Evolutionary conservation across 2,888 invertebrate genomes (phyloP).

Genomic region (Nomada goodeniana): DNA sequence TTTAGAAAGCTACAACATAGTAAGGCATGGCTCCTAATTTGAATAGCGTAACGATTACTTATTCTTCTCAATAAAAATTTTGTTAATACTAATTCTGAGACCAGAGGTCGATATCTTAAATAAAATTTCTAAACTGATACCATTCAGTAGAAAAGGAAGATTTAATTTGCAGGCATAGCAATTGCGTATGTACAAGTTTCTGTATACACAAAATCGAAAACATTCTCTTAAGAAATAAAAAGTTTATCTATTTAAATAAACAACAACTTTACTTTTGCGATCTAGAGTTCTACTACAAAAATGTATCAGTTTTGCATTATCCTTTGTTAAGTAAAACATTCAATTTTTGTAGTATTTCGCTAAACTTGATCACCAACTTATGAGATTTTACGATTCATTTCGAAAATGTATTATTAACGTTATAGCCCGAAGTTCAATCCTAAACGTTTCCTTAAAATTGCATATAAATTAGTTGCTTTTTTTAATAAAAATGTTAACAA

Average conservation of each 20-base stretch:
- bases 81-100: neutral
- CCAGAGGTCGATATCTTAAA: neutral
- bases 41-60: neutral
- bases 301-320: neutral
- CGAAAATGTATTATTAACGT: neutral
- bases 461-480: neutral
- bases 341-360: slow-evolving; percentile 10
- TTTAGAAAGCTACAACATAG: no score
- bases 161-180: slow-evolving; percentile 1
- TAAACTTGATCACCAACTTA: neutral
- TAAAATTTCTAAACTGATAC: neutral
- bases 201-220: slow-evolving; percentile 8
- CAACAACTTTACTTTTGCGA: neutral
- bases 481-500: no score
- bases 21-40: no score
- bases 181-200: neutral
- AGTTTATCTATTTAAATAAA: neutral
- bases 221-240: neutral
- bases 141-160: neutral
- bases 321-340: neutral
- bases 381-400: neutral
- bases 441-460: slow-evolving; percentile 11
- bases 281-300: neutral
- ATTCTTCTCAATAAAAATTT: neutral
- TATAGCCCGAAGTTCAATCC: slow-evolving; percentile 4